phyloP scores from a whole-genome alignment of 2,888 invertebrate species.

The Drosophila fulvimacula region DNA sequence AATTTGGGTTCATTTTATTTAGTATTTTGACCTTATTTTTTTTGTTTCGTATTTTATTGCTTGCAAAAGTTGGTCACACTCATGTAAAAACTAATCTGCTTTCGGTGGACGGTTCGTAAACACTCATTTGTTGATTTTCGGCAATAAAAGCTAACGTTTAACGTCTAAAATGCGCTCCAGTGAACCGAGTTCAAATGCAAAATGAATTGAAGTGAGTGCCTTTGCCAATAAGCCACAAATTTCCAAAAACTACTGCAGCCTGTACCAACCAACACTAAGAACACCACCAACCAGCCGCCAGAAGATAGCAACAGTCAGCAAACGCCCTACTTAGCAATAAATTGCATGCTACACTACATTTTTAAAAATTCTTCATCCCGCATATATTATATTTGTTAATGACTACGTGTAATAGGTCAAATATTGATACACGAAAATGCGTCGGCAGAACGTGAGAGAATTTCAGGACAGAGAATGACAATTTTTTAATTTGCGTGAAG shows the following conservation, averaged over 20 bases:
- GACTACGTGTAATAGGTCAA: conserved; percentile 30
- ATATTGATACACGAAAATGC: conserved; percentile 25
- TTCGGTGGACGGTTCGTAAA: conserved; percentile 61
- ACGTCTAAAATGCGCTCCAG: conserved; percentile 63
- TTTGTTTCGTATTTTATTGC: not conserved
- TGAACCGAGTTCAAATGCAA: conserved; percentile 58
- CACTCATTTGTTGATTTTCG: conserved; percentile 66
- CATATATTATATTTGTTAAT: conserved; percentile 29
- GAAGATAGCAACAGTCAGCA: conserved; percentile 27
- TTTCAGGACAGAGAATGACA: conserved; percentile 48
- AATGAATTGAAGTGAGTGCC: conserved; percentile 76
- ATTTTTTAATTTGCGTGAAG: conserved; percentile 44
- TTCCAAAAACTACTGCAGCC: conserved; percentile 55
- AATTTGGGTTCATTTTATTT: not conserved
- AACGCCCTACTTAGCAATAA: conserved; percentile 27
- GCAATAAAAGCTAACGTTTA: conserved; percentile 47
- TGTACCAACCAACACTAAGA: conserved; percentile 60
- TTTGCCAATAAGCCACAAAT: conserved; percentile 46
- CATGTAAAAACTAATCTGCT: conserved; percentile 50
- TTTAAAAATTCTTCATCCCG: conserved; percentile 9
- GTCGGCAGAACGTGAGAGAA: conserved; percentile 41
- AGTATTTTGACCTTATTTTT: conserved; percentile 13
- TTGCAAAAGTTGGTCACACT: conserved; percentile 39
- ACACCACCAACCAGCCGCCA: conserved; percentile 13
- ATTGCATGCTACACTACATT: conserved; percentile 22